Base-by-base conservation (phyloP, 2,888 invertebrate species). In the Dryobota labecula region DNA sequence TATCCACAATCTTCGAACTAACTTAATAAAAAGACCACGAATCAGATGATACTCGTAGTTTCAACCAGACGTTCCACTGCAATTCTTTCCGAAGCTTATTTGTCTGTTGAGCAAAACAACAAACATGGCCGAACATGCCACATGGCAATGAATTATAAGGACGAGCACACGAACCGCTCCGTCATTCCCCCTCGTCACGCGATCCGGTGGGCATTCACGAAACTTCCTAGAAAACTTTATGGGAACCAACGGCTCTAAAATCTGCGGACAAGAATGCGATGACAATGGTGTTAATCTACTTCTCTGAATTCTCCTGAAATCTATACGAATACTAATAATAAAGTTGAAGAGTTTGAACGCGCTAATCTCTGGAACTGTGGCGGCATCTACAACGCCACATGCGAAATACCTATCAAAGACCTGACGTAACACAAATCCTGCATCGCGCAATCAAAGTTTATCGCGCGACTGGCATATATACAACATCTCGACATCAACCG, bases 91-190 rank as follows among this genome's bases (percentile, higher is more conserved):
- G 6, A 71, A 79, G 57, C 41, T 62, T 83, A 71, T 80, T 85
- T 84, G 72, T 79, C 56, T 53, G 67, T 68, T 33, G n/a, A 33
- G 63, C 66, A 72, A 70, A 85, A 84, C 78, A 82, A 86, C 78
- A 83, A 86, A 83, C 82, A 83, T 82, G 82, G 65, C 82, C 75
- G 67, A 75, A 80, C 84, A 81, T 83, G 85, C 74, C 69, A 84
- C 73, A 70, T 80, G 82, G 84, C 88, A 84, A 84, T 89, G 88
- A 88, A 85, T 86, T 87, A 88, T 84, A 75, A 68, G 77, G 72
- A 78, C 60, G 78, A 78, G 84, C 78, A 70, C 86, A 87, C 86
- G 84, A 83, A 68, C 67, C 62, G 58, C 79, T 76, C 74, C 61
- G 80, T 80, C 85, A 80, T 83, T 72, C 69, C 38, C 49, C 36